phyloP scores from a whole-genome alignment of 2,888 invertebrate species.

The Empis stercorea region DNA sequence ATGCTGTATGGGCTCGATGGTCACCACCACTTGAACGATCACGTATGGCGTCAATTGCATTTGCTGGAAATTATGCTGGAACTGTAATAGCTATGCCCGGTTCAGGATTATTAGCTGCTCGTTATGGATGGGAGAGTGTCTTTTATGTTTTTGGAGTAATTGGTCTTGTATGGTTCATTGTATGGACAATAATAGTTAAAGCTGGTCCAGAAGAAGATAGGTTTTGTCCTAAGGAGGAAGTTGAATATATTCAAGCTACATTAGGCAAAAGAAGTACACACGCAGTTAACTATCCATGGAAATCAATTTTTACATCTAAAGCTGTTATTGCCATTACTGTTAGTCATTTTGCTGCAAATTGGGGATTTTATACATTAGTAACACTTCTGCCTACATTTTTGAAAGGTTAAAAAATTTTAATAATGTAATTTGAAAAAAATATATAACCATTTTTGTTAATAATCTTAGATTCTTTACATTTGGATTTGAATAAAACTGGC shows the following conservation, averaged over 20 bases:
- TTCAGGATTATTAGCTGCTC: conserved; percentile 57
- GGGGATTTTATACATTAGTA: conserved; percentile 79
- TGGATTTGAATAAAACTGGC: conserved; percentile 65
- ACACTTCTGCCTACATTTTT: conserved; percentile 74
- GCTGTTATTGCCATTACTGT: conserved; percentile 75
- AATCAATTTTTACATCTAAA: conserved; percentile 55
- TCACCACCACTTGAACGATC: conserved; percentile 68
- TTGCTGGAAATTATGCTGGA: conserved; percentile 75
- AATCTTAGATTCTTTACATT: conserved; percentile 57
- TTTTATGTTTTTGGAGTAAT: too few relatives aligned
- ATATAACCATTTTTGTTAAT: too few relatives aligned
- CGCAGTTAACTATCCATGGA: conserved; percentile 59
- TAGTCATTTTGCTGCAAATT: conserved; percentile 78
- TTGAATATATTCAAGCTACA: conserved; percentile 54
- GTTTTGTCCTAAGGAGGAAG: conserved; percentile 55
- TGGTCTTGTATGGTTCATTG: too few relatives aligned
- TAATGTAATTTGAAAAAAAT: too few relatives aligned
- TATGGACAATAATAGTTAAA: too few relatives aligned
- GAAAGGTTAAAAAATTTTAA: too few relatives aligned
- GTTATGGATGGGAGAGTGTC: conserved; percentile 53
- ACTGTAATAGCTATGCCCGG: conserved; percentile 73
- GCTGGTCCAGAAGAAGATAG: conserved; percentile 46
- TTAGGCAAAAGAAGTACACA: conserved; percentile 40
- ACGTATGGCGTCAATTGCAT: conserved; percentile 65
- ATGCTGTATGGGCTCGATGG: conserved; percentile 76